These are phyloP conservation scores for Opisthocomus hoazin DNA, from an alignment of 2,113 vertebrate genomes.

Conservation along the genomic window DNA sequence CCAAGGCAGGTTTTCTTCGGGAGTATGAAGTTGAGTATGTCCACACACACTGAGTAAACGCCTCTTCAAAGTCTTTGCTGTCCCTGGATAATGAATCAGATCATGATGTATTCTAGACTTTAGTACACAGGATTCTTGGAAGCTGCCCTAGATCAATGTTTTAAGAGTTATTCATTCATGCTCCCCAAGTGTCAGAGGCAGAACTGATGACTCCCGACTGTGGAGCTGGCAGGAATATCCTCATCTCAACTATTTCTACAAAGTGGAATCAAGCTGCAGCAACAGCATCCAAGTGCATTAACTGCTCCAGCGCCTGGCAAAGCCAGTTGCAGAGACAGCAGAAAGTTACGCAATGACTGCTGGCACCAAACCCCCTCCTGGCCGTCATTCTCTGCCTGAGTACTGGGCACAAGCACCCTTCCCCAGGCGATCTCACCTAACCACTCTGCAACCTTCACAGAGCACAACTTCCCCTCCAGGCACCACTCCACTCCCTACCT, in stretches of 20 bases:
- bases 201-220: neutral
- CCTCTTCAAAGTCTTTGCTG: neutral
- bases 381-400: neutral
- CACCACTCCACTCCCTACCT: neutral
- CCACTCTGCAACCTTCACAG: neutral
- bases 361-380: neutral
- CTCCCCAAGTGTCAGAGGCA: neutral
- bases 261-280: neutral
- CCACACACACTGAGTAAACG: neutral
- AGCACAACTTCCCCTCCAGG: neutral
- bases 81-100: neutral
- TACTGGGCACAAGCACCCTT: neutral
- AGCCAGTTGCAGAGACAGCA: neutral
- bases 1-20: neutral
- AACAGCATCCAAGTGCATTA: neutral
- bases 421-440: neutral
- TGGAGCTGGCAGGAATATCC: neutral
- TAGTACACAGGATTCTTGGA: neutral
- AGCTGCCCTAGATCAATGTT: neutral
- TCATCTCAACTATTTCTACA: neutral
- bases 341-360: neutral
- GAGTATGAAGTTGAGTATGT: neutral
- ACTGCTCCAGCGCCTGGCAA: neutral
- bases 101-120: neutral
- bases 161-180: conserved; percentile 2